Base-by-base conservation (phyloP, 2,888 invertebrate species). In the Gibbula magus region DNA sequence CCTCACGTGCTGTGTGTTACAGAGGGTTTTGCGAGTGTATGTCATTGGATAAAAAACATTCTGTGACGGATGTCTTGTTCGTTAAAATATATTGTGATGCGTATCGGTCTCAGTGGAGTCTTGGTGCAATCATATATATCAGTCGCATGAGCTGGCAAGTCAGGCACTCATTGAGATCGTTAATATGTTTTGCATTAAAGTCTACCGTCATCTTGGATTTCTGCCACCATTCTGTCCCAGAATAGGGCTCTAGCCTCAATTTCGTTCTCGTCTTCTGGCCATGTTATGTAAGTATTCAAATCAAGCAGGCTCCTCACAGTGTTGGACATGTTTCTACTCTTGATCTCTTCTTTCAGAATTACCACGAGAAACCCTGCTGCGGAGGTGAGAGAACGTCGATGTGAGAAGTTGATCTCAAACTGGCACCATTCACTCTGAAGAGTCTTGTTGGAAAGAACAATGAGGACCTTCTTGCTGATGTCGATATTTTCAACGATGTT, bases 401-500 rank as follows among this genome's bases (percentile, higher is more conserved):
- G 75, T 18, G 75, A 45, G 25, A 51, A 75, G 29, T n/a, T 52
- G 53, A 75, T 75, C 20, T n/a, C n/a, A 75, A 75, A 75, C 53
- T 75, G 75, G 16, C 75, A 75, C 75, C 75, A 75, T 20, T 75
- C 32, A 25, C 53, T 75, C 32, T 53, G 52, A 20, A 53, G 22
- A 45, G 52, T 51, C 29, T 75, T 53, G 13, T 8, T 10, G 22
- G 75, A 75, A 22, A 75, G 53, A 20, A 52, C 52, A 20, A 51
- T 53, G 10, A 75, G 75, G 32, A 75, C 20, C 22, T 75, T 75
- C 18, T 52, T 52, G 53, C 75, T 75, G 25, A 20, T 35, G 13
- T 75, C 75, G 13, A 75, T 35, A 22, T 51, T 52, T 20, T 75
- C 53, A 16, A 75, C 75, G n/a, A 75, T 75, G 32, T 75, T 75